Base-by-base conservation (phyloP, 2,888 invertebrate species). In the Pseudeuparius sepicola region DNA sequence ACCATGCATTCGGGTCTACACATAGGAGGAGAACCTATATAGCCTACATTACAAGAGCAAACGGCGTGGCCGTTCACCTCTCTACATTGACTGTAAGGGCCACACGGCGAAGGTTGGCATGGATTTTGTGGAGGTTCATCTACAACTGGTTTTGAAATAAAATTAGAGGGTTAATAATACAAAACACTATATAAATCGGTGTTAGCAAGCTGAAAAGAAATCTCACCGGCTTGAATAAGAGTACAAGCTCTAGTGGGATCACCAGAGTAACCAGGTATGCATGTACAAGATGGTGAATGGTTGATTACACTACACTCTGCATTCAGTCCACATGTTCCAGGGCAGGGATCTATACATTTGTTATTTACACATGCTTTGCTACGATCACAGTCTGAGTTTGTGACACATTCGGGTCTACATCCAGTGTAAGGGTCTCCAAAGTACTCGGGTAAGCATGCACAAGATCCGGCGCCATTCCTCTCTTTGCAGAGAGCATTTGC, bases 321-420 rank as follows among this genome's bases (percentile, higher is more conserved):
- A 44, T 71, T 68, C 12, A 68, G 51, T 10, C 75, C 75, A 47
- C 75, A 75, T 2, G 71, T 67, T 30, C 70, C 71, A 9, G 63
- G 63, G 42, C 74, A 74, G 46, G 71, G 67, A 53, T 75, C 68
- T 27, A 65, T 54, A 47, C 80, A 80, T 51, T 73, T 71, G 50
- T 76, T 75, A 56, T 77, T 78, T 35, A 71, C 67, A 49, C 81
- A 81, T 13, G 79, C 74, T 48, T 69, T 69, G 33, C 69, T 70
- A 36, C 65, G 63, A 27, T 68, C 59, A 51, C 81, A 82, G 49
- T 80, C 78, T 2, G 74, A 67, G 53, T 75, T 78, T 31, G 71
- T 67, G 9, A 72, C 66, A 54, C 79, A 80, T 59, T 79, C 78
- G 2, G 78, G 77, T 41, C 77, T 65, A 56, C 81, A 78, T 37